Conservation (phyloP, 2,113 vertebrate species). For the Orthonyx spaldingii region DNA sequence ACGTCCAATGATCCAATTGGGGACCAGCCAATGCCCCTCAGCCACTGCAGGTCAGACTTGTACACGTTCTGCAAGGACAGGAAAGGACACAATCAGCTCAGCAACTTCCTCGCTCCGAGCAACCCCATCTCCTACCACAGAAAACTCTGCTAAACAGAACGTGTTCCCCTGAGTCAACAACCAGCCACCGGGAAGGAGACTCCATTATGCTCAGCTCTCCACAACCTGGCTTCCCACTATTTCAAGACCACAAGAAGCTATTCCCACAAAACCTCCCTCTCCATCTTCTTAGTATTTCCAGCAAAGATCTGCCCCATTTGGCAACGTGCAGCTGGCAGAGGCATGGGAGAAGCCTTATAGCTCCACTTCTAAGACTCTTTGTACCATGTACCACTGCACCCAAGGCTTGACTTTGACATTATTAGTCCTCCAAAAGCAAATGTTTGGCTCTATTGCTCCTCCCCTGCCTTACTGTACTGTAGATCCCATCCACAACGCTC, state of each 20-base stretch:
- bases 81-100: neutral
- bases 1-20: constrained; percentile 78
- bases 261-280: too few species aligned
- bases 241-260: neutral
- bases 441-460: too few species aligned
- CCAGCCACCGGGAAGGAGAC: rapidly evolving
- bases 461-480: too few species aligned
- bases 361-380: too few species aligned
- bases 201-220: neutral
- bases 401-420: too few species aligned
- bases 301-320: too few species aligned
- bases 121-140: neutral
- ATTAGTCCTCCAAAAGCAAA: too few species aligned
- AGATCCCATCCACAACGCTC: too few species aligned
- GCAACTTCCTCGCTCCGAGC: neutral
- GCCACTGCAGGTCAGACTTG: constrained; percentile 78
- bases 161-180: rapidly evolving
- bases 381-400: too few species aligned
- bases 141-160: rapidly evolving
- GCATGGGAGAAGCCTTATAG: too few species aligned
- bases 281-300: too few species aligned
- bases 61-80: constrained; percentile 70
- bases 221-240: rapidly evolving
- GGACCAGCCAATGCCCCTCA: constrained; percentile 79
- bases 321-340: too few species aligned